Conservation (phyloP, 64 coral and sea anemone species). For the Pocillopora verrucosa region DNA sequence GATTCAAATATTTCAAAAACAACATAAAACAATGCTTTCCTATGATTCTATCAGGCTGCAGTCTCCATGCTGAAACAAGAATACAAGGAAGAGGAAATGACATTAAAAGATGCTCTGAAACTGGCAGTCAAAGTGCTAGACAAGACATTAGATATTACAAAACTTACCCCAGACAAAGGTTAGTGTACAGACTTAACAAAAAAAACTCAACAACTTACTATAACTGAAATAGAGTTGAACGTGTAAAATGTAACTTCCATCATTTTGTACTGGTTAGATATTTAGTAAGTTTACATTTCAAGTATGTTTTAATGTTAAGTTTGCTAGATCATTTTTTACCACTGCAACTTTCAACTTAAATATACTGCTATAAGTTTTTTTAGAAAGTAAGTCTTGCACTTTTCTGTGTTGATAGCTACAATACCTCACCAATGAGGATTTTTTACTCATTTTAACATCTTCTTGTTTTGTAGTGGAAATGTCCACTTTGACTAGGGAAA, state of each 20-base stretch:
- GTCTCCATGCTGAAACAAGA: constrained; percentile 99
- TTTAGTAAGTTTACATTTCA: no score
- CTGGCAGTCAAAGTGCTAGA: constrained; percentile 87
- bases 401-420: not conserved
- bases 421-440: no score
- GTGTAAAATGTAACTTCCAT: no score
- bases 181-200: not conserved
- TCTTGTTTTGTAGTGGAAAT: constrained; percentile 78
- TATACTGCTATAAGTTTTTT: not conserved
- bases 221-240: no score
- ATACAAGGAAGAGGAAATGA: constrained; percentile 94
- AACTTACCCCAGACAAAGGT: constrained; percentile 98
- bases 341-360: no score
- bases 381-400: no score
- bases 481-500: constrained; percentile 90
- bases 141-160: constrained; percentile 96
- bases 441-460: not conserved
- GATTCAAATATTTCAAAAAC: no score
- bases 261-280: no score
- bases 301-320: no score
- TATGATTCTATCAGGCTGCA: constrained; percentile 66
- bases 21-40: not conserved
- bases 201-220: not conserved
- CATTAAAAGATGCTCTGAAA: constrained; percentile 76
- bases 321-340: no score